These are phyloP conservation scores for Cephus runcator DNA, from an alignment of 2,888 invertebrate genomes.

Conservation along the genomic window DNA sequence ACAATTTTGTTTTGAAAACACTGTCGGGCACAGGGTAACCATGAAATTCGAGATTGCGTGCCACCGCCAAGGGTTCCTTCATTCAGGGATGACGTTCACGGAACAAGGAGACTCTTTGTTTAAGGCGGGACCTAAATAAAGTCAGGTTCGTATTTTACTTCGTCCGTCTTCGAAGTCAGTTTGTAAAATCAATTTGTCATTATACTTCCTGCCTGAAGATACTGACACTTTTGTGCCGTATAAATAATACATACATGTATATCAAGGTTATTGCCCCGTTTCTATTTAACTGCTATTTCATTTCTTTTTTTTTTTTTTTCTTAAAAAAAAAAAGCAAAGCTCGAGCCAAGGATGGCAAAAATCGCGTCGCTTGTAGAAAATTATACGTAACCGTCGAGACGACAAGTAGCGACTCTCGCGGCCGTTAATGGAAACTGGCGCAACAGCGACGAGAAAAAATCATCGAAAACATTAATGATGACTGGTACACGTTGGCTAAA, in stretches of 20 bases:
- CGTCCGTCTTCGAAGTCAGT: neutral
- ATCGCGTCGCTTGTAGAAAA: neutral
- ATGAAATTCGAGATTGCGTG: constrained; percentile 40
- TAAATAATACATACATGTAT: too few relatives aligned
- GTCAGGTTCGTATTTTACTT: neutral
- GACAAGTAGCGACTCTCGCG: neutral
- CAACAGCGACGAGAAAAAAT: neutral
- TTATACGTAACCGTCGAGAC: neutral
- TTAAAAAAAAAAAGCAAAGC: neutral
- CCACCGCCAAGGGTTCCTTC: constrained; percentile 19
- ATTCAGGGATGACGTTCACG: constrained; percentile 28
- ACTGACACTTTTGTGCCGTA: neutral
- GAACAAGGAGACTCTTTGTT: constrained; percentile 37
- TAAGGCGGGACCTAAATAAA: constrained; percentile 3
- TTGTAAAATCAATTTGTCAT: neutral
- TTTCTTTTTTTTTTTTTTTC: neutral
- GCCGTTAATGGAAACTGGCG: neutral
- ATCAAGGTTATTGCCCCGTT: neutral
- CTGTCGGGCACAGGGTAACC: constrained; percentile 17
- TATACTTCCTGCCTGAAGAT: neutral
- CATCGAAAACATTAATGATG: neutral
- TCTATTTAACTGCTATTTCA: neutral
- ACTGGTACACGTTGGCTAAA: neutral
- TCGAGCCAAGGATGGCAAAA: neutral
- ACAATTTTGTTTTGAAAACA: constrained; percentile 53